phyloP scores from a whole-genome alignment of 1,140 invertebrate species.

The Drosophila insularis region DNA sequence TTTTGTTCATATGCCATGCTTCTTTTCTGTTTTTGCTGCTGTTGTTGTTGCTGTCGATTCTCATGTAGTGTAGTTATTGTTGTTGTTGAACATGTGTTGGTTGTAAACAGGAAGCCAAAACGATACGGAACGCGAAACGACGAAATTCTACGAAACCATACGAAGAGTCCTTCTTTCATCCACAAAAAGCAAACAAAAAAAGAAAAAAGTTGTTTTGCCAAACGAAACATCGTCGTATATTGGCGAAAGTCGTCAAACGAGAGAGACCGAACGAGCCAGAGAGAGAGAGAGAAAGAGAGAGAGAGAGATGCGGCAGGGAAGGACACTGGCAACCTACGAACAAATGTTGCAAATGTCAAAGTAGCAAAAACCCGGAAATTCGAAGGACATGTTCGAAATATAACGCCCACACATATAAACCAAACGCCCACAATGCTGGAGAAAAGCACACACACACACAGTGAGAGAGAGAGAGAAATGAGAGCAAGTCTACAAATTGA shows the following conservation, averaged over 20 bases:
- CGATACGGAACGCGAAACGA: constrained; percentile 35
- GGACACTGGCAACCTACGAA: constrained; percentile 18
- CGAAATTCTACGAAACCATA: neutral
- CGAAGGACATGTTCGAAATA: constrained; percentile 78
- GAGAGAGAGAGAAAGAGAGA: neutral
- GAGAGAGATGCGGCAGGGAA: neutral
- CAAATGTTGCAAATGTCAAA: constrained; percentile 79
- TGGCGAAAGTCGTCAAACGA: neutral
- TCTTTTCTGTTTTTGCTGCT: neutral
- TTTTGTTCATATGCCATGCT: neutral
- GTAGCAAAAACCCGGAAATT: constrained; percentile 78
- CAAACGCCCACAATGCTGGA: neutral
- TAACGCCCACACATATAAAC: constrained; percentile 57
- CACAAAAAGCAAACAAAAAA: neutral
- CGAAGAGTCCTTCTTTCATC: constrained; percentile 13
- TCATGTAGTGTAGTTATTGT: neutral
- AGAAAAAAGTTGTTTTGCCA: neutral
- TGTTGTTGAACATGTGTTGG: constrained; percentile 69
- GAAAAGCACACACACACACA: constrained; percentile 20
- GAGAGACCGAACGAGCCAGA: neutral
- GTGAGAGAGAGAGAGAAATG: neutral
- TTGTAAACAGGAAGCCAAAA: constrained; percentile 72
- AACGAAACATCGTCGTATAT: neutral
- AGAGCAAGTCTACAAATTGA: constrained; percentile 32
- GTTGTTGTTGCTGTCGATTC: neutral